phyloP scores from a whole-genome alignment of 2,888 invertebrate genomes.

The Drosophila kuntzei region DNA sequence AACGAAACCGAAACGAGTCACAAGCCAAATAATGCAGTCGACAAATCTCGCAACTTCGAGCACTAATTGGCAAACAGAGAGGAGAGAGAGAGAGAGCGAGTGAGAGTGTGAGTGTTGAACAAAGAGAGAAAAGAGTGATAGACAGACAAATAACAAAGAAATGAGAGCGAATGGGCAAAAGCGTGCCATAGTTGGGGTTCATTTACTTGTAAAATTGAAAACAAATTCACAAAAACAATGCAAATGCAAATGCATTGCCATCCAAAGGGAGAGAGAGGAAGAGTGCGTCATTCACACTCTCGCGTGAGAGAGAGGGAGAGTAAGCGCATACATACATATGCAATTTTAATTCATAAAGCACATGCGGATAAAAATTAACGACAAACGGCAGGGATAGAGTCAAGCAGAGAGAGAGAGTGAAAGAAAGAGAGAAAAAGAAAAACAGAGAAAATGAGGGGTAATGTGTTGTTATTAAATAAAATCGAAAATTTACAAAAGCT shows the following conservation, averaged over 20 bases:
- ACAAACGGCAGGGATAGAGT: too few species aligned
- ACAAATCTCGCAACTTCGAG: conserved; percentile 41
- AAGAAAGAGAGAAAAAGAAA: conserved; percentile 3
- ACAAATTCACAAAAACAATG: conserved; percentile 36
- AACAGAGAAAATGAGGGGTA: background rate
- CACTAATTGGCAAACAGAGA: conserved; percentile 58
- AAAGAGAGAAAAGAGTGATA: conserved; percentile 8
- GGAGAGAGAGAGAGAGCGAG: conserved; percentile 7
- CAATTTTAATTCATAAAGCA: background rate
- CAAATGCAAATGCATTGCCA: conserved; percentile 20
- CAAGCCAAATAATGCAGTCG: conserved; percentile 65
- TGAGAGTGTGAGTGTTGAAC: background rate
- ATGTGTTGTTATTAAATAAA: background rate
- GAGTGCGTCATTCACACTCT: background rate
- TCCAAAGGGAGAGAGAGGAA: conserved; percentile 6
- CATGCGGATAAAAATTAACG: too few species aligned
- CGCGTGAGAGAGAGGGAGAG: background rate
- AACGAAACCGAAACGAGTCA: conserved; percentile 49
- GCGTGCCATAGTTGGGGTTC: conserved; percentile 60
- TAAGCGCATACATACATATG: conserved; percentile 9
- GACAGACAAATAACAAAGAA: conserved; percentile 5
- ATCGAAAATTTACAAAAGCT: conserved; percentile 7
- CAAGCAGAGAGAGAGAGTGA: background rate
- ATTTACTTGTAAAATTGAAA: conserved; percentile 62
- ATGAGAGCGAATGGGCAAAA: conserved; percentile 11